These are phyloP conservation scores for Pyrgus malvae DNA, from an alignment of 2,888 invertebrate genomes.

Conservation along the genomic window DNA sequence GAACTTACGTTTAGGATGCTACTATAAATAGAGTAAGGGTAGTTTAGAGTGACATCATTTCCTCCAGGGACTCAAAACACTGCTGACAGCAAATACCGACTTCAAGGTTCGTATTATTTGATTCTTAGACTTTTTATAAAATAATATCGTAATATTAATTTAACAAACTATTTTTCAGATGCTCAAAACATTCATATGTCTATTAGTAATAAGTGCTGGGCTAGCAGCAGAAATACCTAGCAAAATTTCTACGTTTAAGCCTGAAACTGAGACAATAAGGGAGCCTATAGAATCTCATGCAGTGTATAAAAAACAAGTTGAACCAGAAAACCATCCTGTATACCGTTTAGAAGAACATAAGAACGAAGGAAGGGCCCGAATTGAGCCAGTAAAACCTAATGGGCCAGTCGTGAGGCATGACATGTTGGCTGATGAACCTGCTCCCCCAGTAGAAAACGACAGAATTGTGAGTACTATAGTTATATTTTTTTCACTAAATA, in stretches of 20 bases:
- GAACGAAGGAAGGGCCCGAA: slow-evolving; percentile 54
- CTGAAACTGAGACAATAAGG: slow-evolving; percentile 40
- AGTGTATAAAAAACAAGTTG: slow-evolving; percentile 47
- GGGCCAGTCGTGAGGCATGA: slow-evolving; percentile 61
- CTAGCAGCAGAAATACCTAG: slow-evolving; percentile 60
- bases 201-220: slow-evolving; percentile 41
- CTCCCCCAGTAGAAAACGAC: slow-evolving; percentile 53
- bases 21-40: slow-evolving; percentile 55
- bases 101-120: slow-evolving; percentile 45
- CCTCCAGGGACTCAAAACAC: slow-evolving; percentile 32
- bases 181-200: slow-evolving; percentile 45
- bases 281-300: slow-evolving; percentile 32
- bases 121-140: background rate
- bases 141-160: background rate
- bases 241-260: slow-evolving; percentile 46
- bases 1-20: slow-evolving; percentile 30
- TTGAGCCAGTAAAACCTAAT: slow-evolving; percentile 55
- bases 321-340: slow-evolving; percentile 54
- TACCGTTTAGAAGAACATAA: slow-evolving; percentile 53
- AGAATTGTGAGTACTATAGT: slow-evolving; percentile 55
- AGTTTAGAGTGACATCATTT: slow-evolving; percentile 44
- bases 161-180: slow-evolving; percentile 53
- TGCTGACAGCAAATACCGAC: slow-evolving; percentile 21
- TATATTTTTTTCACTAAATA: background rate
- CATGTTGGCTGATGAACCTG: slow-evolving; percentile 67